A percentile compares a stretch with the other conserved stretches of the same genome.
Conservation (phyloP, 1,140 invertebrate species). For the Anastrepha ludens region DNA sequence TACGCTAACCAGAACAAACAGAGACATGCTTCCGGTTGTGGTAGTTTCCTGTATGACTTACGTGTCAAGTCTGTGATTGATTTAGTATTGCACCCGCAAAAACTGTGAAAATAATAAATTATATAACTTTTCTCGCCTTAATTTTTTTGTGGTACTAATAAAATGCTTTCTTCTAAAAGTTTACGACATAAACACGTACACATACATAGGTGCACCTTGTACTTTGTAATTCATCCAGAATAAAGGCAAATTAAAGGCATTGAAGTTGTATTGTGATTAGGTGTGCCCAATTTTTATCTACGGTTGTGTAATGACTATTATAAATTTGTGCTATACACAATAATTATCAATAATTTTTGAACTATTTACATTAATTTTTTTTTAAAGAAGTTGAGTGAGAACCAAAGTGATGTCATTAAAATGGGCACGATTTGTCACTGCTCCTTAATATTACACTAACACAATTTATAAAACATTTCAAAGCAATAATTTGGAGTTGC, state of each 20-base stretch:
- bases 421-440: too few species aligned
- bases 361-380: background rate
- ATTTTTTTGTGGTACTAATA: background rate
- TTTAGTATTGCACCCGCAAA: background rate
- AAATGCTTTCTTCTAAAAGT: background rate
- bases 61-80: background rate
- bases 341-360: background rate
- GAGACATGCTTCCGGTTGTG: too few species aligned
- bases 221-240: slow-evolving; percentile 9
- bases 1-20: too few species aligned
- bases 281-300: too few species aligned
- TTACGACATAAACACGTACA: slow-evolving; percentile 5
- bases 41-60: too few species aligned
- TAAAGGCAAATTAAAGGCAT: slow-evolving; percentile 36
- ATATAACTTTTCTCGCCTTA: background rate
- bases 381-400: too few species aligned
- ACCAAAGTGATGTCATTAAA: too few species aligned
- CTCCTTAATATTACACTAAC: too few species aligned
- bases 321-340: too few species aligned
- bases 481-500: too few species aligned
- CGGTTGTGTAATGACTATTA: too few species aligned
- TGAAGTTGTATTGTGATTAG: background rate
- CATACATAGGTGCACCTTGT: slow-evolving; percentile 10
- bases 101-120: background rate
- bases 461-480: too few species aligned